Conservation (phyloP, 1,140 invertebrate genomes). For the Zaprionus kolodkinae region DNA sequence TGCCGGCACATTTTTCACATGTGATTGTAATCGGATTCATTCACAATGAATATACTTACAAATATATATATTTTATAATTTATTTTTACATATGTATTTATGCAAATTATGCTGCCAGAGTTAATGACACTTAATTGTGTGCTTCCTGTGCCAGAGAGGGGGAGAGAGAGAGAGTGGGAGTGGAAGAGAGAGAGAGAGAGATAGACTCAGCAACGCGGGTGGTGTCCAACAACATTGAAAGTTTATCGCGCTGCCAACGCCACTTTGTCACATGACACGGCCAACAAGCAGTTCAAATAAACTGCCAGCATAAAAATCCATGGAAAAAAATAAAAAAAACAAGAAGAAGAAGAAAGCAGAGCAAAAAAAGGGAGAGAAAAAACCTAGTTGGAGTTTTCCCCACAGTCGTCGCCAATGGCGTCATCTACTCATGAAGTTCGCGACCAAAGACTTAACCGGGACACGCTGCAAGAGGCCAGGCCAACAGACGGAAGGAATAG, state of each 20-base stretch:
- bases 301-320: constrained; percentile 51
- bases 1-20: constrained; percentile 61
- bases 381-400: constrained; percentile 16
- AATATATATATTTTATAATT: constrained; percentile 14
- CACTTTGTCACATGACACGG: constrained; percentile 78
- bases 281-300: constrained; percentile 47
- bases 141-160: constrained; percentile 43
- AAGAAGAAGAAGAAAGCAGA: background rate
- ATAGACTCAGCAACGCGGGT: constrained; percentile 1
- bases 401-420: constrained; percentile 42
- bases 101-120: constrained; percentile 53
- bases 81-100: constrained; percentile 64
- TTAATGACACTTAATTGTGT: constrained; percentile 71
- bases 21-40: constrained; percentile 62
- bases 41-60: constrained; percentile 23
- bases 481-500: background rate
- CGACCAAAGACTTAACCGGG: constrained; percentile 51
- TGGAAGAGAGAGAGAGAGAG: background rate
- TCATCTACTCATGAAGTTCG: constrained; percentile 45
- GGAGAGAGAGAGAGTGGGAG: constrained; percentile 10
- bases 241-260: constrained; percentile 64
- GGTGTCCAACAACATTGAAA: constrained; percentile 30
- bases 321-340: constrained; percentile 7
- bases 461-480: constrained; percentile 16
- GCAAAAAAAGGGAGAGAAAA: background rate